Evolutionary conservation across 2,797 vertebrate genomes (phyloP), one percentile per base, ranked within the genome.

Genomic region (Semotilus atromaculatus): DNA sequence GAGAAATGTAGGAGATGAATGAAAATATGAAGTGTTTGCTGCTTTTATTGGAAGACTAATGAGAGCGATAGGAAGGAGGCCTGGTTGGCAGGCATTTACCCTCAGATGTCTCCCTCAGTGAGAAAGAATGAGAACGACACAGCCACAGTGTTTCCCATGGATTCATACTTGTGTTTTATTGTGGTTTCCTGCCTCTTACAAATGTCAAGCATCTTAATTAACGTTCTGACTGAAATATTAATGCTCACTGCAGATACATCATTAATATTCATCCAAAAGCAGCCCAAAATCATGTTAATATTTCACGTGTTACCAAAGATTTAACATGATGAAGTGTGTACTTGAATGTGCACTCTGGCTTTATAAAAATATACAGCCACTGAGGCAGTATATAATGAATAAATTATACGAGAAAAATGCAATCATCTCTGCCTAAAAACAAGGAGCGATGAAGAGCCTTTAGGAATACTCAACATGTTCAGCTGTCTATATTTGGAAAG

Each of bases 201-300:
- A 84, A 87, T 86, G 88, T 86, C 88, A 87, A 84, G 84, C 85
- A 58, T 67, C 82, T 86, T 87, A 87, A 89, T 89, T 87, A 87
- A 84, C 36, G 26, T 80, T 82, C 74, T 23, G 66, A 45, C 40
- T 89, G 45, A 92, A 94, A 93, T 94, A 95, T 95, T 93, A 92
- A 94, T 93, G 90, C 62, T 86, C 74, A 75, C 87, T 88, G 87
- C 89, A 87, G 87, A 91, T 89, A 89, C 85, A 77, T 88, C 90
- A 93, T 95, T 90, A 94, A 94, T 94, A 93, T 94, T 93, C 89
- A 93, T 92, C 78, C 64, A 78, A 87, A 81, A 81, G 51, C 87
- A 82, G 84, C 87, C 86, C 89, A 90, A 92, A 90, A 84, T 89
- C 84, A 55, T 88, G 93, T 95, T 88, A 93, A 95, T 94, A 93